Conservation (phyloP, 1,140 invertebrate species). For the Conopomorpha cramerella region DNA sequence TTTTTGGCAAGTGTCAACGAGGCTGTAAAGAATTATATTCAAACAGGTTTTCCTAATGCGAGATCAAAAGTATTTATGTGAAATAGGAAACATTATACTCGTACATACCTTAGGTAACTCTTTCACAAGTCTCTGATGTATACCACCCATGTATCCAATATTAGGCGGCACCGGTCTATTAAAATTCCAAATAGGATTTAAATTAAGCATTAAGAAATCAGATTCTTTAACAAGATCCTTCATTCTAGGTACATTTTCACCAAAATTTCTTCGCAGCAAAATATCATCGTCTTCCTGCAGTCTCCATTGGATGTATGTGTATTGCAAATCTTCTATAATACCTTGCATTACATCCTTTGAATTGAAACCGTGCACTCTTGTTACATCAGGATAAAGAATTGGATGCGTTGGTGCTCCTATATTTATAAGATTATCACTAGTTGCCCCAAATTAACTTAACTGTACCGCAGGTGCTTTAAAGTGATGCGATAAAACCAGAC, state of each 20-base stretch:
- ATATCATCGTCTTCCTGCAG: constrained; percentile 16
- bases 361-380: constrained; percentile 17
- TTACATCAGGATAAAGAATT: constrained; percentile 39
- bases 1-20: too few relatives aligned
- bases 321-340: constrained; percentile 14
- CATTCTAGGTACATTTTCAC: constrained; percentile 26
- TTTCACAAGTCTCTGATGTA: constrained; percentile 40
- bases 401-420: constrained; percentile 46
- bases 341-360: constrained; percentile 21
- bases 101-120: constrained; percentile 19
- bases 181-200: constrained; percentile 37
- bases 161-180: constrained; percentile 41
- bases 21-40: too few relatives aligned
- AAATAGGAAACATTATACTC: constrained; percentile 4
- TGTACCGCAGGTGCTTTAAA: constrained; percentile 38
- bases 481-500: constrained; percentile 27
- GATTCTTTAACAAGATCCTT: constrained; percentile 46
- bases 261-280: constrained; percentile 34
- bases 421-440: constrained; percentile 12
- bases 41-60: too few relatives aligned
- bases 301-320: constrained; percentile 9
- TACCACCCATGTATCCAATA: constrained; percentile 51
- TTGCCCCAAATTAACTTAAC: constrained; percentile 24
- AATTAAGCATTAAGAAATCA: constrained; percentile 57
- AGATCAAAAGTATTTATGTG: neutral